phyloP scores from a whole-genome alignment of 2,888 invertebrate genomes.

The Pollenia amentaria region DNA sequence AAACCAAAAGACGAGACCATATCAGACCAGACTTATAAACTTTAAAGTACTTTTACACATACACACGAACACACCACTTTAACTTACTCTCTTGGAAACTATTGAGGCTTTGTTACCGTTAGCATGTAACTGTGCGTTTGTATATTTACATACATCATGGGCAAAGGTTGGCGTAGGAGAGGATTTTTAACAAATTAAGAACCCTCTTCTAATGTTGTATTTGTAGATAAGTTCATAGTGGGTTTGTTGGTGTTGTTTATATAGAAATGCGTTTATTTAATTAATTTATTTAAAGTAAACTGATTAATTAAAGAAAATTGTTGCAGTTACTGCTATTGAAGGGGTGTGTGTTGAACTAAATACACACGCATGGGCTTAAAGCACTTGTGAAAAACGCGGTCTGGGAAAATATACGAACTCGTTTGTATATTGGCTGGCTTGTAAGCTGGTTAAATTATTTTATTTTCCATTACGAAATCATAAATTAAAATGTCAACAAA shows the following conservation, averaged over 20 bases:
- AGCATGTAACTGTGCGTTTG: background rate
- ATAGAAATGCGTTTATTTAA: constrained; percentile 62
- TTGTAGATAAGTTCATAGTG: background rate
- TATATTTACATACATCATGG: background rate
- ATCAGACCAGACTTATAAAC: constrained; percentile 19
- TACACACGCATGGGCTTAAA: background rate
- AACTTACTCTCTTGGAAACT: background rate
- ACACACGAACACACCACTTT: background rate
- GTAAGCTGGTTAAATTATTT: background rate
- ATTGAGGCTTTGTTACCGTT: background rate
- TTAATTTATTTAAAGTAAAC: constrained; percentile 63
- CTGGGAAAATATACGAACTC: background rate
- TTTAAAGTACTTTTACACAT: constrained; percentile 5
- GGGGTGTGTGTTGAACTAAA: background rate
- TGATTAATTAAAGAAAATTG: constrained; percentile 62
- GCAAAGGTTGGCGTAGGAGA: background rate
- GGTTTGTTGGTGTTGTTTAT: constrained; percentile 7
- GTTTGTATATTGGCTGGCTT: constrained; percentile 1
- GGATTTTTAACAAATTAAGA: background rate
- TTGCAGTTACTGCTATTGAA: background rate
- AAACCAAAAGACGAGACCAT: constrained; percentile 20
- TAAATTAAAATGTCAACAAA: constrained; percentile 51
- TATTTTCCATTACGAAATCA: constrained; percentile 25
- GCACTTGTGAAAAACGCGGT: constrained; percentile 5
- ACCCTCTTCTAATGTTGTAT: background rate